Evolutionary conservation across 2,797 vertebrate genomes (phyloP), one percentile per base, ranked within the genome.

Genomic region (Arrhamphus sclerolepis): DNA sequence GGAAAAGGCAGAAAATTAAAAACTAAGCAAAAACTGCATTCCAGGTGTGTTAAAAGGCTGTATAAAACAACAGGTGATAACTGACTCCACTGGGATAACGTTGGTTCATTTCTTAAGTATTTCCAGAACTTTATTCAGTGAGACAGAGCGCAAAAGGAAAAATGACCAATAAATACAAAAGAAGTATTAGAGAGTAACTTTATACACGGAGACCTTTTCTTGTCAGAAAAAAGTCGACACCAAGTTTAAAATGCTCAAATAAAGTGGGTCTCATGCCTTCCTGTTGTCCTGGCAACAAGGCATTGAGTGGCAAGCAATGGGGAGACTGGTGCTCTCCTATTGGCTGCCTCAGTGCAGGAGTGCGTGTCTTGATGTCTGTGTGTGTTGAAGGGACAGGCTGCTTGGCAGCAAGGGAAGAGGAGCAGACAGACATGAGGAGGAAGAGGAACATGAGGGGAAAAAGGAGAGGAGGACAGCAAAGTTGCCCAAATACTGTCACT

Each of bases 261-360:
- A 84, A 91, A 92, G 89, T 88, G 90, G 92, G 88, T 90, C 90
- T 92, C 88, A 90, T 91, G 91, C 89, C 88, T 92, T 84, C 86
- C 89, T 86, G 92, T 93, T 88, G 91, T 92, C 92, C 89, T 92
- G 90, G 91, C 87, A 93, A 93, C 92, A 91, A 90, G 89, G 86
- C 86, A 81, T 83, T 91, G 92, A 93, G 92, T 92, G 91, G 92
- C 90, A 92, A 91, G 90, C 88, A 88, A 92, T 90, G 88, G 91
- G 90, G 90, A 90, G 89, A 93, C 87, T 90, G 83, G 87, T 81
- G 80, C 73, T 81, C 68, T 90, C 84, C 84, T 86, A 93, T 93
- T 93, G 92, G 92, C 89, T 92, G 86, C 39, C 56, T 75, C 61
- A 7, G 57, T 74, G 75, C n/a, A 66, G 60, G 68, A 22, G 44